Evolutionary conservation across 2,113 vertebrate species (phyloP).

Genomic region (Antigone vipio): DNA sequence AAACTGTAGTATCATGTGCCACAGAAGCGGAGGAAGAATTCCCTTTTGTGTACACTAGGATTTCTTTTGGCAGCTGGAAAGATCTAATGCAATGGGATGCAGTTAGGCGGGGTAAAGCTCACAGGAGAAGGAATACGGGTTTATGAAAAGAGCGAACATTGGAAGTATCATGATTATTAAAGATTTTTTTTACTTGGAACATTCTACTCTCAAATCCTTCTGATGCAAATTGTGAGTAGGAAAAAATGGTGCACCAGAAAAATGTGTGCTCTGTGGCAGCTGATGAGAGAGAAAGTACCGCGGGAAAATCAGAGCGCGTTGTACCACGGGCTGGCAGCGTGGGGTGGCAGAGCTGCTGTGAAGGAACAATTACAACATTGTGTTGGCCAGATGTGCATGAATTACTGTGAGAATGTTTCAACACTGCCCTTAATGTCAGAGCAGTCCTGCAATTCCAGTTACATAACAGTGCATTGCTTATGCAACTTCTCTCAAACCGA

Average conservation of each 20-base stretch:
- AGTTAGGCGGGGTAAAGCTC: neutral
- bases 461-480: rapidly evolving
- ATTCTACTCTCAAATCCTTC: neutral
- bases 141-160: rapidly evolving
- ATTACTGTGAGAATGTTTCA: neutral
- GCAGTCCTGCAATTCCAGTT: neutral
- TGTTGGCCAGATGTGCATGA: neutral
- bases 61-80: neutral
- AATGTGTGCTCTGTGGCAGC: rapidly evolving
- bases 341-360: neutral
- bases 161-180: too few relatives aligned
- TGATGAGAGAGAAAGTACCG: neutral
- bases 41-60: neutral
- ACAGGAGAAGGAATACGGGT: neutral
- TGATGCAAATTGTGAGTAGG: rapidly evolving
- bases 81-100: rapidly evolving
- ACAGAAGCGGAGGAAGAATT: neutral
- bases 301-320: rapidly evolving
- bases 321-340: neutral
- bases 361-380: rapidly evolving
- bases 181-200: neutral
- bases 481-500: rapidly evolving
- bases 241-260: rapidly evolving
- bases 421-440: rapidly evolving
- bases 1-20: rapidly evolving